These are phyloP conservation scores for Marmota flaviventris DNA, from an alignment of 2,113 vertebrate genomes.

Conservation along the genomic window DNA sequence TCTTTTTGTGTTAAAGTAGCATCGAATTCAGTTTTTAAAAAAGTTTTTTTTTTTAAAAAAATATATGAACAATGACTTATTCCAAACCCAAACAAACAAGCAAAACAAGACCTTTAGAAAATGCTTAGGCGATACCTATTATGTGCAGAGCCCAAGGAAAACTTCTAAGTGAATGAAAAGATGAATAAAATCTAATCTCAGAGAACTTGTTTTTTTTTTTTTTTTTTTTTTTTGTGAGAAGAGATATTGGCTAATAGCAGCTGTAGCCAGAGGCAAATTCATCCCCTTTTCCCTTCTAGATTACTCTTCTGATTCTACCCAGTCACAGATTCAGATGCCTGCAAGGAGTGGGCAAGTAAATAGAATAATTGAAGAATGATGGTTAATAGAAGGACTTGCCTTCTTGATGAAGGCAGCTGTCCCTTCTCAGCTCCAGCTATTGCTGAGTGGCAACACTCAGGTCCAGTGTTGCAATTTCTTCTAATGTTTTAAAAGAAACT, in stretches of 20 bases:
- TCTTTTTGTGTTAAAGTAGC: neutral
- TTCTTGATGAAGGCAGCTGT: neutral
- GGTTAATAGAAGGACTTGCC: rapidly evolving
- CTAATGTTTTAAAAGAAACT: constrained; percentile 44
- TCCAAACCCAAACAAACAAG: neutral
- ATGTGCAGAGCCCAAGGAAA: neutral
- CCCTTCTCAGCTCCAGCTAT: neutral
- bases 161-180: neutral
- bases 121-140: neutral
- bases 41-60: neutral
- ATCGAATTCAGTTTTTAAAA: neutral
- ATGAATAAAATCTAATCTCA: neutral
- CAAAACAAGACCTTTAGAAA: constrained; percentile 6
- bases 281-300: neutral
- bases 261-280: neutral
- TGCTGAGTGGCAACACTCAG: neutral
- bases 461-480: neutral
- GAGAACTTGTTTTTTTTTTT: neutral
- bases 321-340: neutral
- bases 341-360: neutral
- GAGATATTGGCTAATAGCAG: neutral
- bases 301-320: neutral
- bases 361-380: neutral
- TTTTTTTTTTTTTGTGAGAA: neutral
- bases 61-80: neutral